Evolutionary conservation across 2,113 vertebrate genomes (phyloP), one percentile per base, ranked within the genome.

Genomic region (Centropus bengalensis): DNA sequence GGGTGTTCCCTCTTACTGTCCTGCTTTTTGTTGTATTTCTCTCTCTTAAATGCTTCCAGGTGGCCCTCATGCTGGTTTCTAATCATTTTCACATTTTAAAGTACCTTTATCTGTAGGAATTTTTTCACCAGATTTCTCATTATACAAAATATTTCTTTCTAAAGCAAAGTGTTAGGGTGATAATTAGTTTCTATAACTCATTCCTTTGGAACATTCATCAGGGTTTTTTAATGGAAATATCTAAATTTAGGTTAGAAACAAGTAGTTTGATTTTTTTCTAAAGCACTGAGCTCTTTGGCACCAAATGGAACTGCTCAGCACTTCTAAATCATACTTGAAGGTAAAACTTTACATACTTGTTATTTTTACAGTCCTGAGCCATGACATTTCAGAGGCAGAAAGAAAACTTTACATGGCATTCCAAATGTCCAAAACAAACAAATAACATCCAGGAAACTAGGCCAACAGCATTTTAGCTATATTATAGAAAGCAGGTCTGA

Each of bases 231-330:
- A 94, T 51, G 23, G 7, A 82, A 83, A 15, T 33, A 38, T 52
- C 71, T 83, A 95, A 88, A 88, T 83, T 81, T 86, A 64, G 45
- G 47, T 17, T 83, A 76, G 94, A 92, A 95, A 88, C 33, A 86
- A 79, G 21, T 74, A 56, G n/a, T 36, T 51, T 68, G 4, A 60
- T 59, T 83, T 95, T 95, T 45, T 93, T 88, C 24, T 33, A 67
- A 91, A 91, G 52, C 38, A 70, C 32, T 77, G 47, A 77, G 33
- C 32, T 81, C 33, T 68, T 68, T 84, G 60, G 42, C 47, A 90
- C 17, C 3, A 44, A 82, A 63, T 51, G 7, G 32, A 90, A n/a
- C 27, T 76, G 36, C 33, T 91, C 38, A 70, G 38, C 14, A 64
- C 55, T 81, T 95, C 38, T 6, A 92, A 64, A 74, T 70, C 38